These are phyloP conservation scores for Adelosebastes latens DNA, from an alignment of 2,797 vertebrate genomes.

Conservation along the genomic window DNA sequence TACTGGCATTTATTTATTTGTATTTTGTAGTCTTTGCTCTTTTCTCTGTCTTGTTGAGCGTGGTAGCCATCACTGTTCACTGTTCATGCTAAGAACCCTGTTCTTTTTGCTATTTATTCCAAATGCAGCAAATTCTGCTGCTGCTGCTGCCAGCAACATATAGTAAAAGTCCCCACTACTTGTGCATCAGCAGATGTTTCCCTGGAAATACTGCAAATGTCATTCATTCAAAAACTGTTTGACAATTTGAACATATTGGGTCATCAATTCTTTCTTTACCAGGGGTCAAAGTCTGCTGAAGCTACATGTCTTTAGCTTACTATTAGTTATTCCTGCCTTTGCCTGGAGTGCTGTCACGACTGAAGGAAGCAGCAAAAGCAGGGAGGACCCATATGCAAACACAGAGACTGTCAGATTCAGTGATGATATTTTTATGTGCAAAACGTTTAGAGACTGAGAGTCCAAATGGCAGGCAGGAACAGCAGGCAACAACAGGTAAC, in stretches of 20 bases:
- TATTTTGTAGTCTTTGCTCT: not conserved
- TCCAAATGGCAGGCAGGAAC: no score
- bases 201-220: not conserved
- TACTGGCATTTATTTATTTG: constrained; percentile 11
- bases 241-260: not conserved
- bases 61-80: not conserved
- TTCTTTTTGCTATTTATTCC: not conserved
- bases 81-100: not conserved
- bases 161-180: no score
- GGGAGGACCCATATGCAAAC: no score
- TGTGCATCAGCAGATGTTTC: not conserved
- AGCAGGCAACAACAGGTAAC: no score
- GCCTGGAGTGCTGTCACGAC: no score
- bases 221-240: not conserved
- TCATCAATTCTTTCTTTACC: not conserved
- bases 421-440: no score
- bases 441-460: no score
- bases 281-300: not conserved
- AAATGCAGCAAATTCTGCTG: not conserved
- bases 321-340: not conserved
- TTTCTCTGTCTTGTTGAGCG: not conserved
- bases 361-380: no score
- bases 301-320: not conserved
- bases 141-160: not conserved
- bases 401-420: no score